Evolutionary conservation across 2,797 vertebrate species (phyloP), one percentile per base, ranked within the genome.

Genomic region (Lacerta agilis): DNA sequence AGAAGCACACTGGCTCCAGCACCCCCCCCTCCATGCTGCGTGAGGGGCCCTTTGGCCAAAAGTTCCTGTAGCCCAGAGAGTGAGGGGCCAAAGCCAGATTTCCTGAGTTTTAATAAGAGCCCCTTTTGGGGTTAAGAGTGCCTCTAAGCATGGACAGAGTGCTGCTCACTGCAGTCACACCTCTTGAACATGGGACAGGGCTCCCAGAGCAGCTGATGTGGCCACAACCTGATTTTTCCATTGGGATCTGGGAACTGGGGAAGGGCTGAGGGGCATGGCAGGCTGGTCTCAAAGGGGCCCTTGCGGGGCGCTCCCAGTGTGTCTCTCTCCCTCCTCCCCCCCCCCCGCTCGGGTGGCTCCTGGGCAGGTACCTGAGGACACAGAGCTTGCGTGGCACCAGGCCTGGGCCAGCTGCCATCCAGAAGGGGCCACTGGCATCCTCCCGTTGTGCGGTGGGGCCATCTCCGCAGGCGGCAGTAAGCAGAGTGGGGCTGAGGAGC

Each of bases 401-500:
- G 95, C 96, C 97, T 94, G 9, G 38, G 94, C 69, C 1, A 86
- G 96, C 89, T 83, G 91, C 88, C 94, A 94, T 88, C 88, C 97
- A 97, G 92, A 95, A 86, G 49, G 95, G 86, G 5, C 96, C 94
- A 29, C 91, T 95, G 88, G 97, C 1, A 49, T 95, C 97, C 91
- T 97, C 97, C 0, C 96, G 96, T 93, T 96, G 97, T 86, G 90
- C 20, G 4, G 93, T 10, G 80, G 93, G 25, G 6, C 20, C 67
- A 3, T 33, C 23, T 7, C 72, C 11, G 83, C 4, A 80, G 36
- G 73, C 72, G 36, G 96, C 93, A 2, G 97, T 97, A 84, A 99
- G 95, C 69, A 98, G 97, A 6, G 97, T 95, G 0, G 99, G 98
- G 93, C 97, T 98, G 20, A 99, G 97, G 82, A 99, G 92, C 73